phyloP scores from a whole-genome alignment of 2,113 vertebrate genomes.

The Tragelaphus scriptus region DNA sequence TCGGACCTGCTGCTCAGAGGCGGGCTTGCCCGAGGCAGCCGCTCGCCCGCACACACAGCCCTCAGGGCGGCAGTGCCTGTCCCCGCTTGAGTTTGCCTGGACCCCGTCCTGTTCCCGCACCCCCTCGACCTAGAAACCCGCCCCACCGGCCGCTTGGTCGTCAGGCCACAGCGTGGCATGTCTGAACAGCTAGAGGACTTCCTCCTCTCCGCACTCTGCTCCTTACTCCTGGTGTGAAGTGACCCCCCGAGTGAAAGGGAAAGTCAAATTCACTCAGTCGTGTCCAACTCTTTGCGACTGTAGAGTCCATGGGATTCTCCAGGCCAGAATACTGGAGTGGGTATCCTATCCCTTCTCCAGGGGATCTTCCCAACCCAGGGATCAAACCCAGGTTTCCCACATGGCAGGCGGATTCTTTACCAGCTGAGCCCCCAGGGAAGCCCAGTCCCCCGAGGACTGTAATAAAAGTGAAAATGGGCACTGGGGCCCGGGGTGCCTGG shows the following conservation, averaged over 20 bases:
- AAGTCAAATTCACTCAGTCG: accelerated
- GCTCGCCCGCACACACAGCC: neutral
- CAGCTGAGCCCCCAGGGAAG: neutral
- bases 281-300: accelerated
- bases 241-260: accelerated
- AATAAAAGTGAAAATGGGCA: neutral
- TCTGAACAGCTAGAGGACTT: accelerated
- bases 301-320: neutral
- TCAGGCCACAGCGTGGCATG: accelerated
- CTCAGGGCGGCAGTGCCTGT: accelerated
- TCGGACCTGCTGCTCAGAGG: neutral
- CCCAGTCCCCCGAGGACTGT: accelerated
- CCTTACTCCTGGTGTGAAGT: too few species aligned
- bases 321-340: neutral
- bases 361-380: neutral
- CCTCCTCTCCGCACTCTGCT: neutral
- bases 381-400: neutral
- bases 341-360: neutral
- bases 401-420: neutral
- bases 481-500: accelerated
- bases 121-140: too few species aligned
- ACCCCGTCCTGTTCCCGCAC: accelerated
- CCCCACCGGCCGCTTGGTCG: accelerated
- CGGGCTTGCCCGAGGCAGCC: accelerated
- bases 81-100: accelerated